phyloP scores from a whole-genome alignment of 2,113 vertebrate species.

The Myanophis thanlyinensis region DNA sequence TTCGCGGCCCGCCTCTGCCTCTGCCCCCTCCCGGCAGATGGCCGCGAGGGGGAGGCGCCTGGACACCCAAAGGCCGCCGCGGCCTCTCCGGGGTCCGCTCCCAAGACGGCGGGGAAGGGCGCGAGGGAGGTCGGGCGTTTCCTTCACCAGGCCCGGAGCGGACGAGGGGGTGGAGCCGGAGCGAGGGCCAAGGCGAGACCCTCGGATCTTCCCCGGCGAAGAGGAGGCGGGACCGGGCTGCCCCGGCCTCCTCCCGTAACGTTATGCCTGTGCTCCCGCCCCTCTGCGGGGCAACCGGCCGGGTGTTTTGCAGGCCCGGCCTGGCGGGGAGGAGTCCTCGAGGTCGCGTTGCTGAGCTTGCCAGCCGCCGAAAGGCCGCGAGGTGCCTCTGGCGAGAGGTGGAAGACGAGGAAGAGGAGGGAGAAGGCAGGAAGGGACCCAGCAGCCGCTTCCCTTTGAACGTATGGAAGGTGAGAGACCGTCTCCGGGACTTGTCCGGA shows the following conservation, averaged over 20 bases:
- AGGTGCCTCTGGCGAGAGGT: background rate
- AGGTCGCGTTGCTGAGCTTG: slow-evolving; percentile 26
- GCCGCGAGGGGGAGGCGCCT: background rate
- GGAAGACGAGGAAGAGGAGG: background rate
- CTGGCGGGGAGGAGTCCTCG: slow-evolving; percentile 15
- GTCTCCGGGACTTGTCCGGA: background rate
- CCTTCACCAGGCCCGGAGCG: background rate
- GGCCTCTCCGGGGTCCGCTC: background rate
- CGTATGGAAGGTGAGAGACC: slow-evolving; percentile 1
- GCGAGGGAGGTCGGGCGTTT: background rate
- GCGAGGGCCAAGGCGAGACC: background rate
- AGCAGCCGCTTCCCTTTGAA: background rate
- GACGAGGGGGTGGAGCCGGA: background rate
- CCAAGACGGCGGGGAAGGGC: background rate
- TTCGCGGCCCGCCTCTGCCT: background rate
- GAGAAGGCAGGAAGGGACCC: background rate
- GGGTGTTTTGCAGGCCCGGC: slow-evolving; percentile 43
- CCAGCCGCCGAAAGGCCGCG: slow-evolving; percentile 8
- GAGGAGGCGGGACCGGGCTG: slow-evolving; percentile 18
- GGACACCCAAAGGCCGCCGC: background rate
- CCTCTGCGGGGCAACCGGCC: slow-evolving; percentile 2
- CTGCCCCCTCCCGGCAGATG: background rate
- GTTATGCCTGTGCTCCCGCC: background rate
- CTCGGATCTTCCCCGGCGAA: too few relatives aligned
- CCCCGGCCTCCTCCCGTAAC: slow-evolving; percentile 18